Evolutionary conservation across 2,797 vertebrate genomes (phyloP), one percentile per base, ranked within the genome.

Genomic region (Lutjanus argentimaculatus): DNA sequence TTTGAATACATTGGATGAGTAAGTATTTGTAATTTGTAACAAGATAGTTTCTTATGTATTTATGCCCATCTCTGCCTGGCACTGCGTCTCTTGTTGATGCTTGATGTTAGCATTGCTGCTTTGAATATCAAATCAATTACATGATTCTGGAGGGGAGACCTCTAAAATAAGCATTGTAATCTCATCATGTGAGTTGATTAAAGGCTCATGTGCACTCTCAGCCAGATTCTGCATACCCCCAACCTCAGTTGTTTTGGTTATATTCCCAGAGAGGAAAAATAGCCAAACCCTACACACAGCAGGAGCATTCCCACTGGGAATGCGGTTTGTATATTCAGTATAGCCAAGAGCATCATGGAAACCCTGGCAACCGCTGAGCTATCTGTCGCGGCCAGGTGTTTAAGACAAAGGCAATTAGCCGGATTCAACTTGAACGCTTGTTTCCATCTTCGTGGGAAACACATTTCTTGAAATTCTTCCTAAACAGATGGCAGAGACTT

Each of bases 181-280:
- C 88, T 91, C 88, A 91, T 93, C 89, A 89, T 77, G 67, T 48
- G 67, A 85, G 88, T 80, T 90, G 86, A 94, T 94, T 91, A 93
- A 84, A 77, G 81, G 84, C 86, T 90, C 75, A 72, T 86, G 81
- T 86, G 83, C 56, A 67, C 83, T 72, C 79, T 88, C 78, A 80
- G 85, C 88, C 91, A 89, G 83, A 90, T 85, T 87, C 82, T 77
- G 75, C 78, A 84, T 88, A 51, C 56, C 16, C 57, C 80, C 74
- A 63, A 65, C 86, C 76, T 66, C 68, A 30, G 70, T 65, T 80
- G 84, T 81, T 84, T 91, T 89, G 89, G 87, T 88, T 72, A 83
- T 84, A 90, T 92, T 93, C 90, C 91, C 86, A 90, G 71, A 25
- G 84, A 92, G 92, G 80, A 86, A 79, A 36, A 69, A 57, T 67